Evolutionary conservation across 1,140 invertebrate species (phyloP).

Genomic region (Drosophila funebris): DNA sequence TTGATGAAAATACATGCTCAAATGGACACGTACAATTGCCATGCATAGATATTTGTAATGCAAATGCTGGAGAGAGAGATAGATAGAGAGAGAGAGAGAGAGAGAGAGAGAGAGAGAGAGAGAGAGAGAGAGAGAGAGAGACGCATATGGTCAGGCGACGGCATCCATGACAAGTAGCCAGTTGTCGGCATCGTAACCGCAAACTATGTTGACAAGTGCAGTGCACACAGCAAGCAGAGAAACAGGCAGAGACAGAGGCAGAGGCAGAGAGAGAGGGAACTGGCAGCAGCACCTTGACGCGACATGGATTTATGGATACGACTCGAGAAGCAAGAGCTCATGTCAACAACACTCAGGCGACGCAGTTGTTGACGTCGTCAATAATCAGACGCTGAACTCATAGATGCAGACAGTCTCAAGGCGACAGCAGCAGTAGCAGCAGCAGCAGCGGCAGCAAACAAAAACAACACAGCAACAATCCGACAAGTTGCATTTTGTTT

Average conservation of each 20-base stretch:
- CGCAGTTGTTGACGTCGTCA: slow-evolving; percentile 63
- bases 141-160: slow-evolving; percentile 30
- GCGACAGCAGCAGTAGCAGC: slow-evolving; percentile 57
- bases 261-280: not conserved
- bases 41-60: slow-evolving; percentile 60
- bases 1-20: slow-evolving; percentile 24
- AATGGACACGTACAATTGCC: slow-evolving; percentile 29
- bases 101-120: not conserved
- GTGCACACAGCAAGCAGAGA: slow-evolving; percentile 58
- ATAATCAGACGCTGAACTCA: slow-evolving; percentile 78
- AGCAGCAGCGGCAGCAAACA: slow-evolving; percentile 46
- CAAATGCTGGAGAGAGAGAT: slow-evolving; percentile 1
- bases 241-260: slow-evolving; percentile 1
- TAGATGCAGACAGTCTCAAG: slow-evolving; percentile 64
- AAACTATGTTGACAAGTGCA: slow-evolving; percentile 75
- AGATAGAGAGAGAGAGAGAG: not conserved
- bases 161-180: slow-evolving; percentile 64
- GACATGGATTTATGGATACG: slow-evolving; percentile 67
- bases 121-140: not conserved
- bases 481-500: slow-evolving; percentile 58
- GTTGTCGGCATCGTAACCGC: slow-evolving; percentile 50
- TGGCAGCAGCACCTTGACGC: slow-evolving; percentile 54
- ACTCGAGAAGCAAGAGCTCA: slow-evolving; percentile 30
- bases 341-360: slow-evolving; percentile 72
- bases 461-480: slow-evolving; percentile 18